Conservation (phyloP, 2,113 vertebrate species). For the Pseudonaja textilis region DNA sequence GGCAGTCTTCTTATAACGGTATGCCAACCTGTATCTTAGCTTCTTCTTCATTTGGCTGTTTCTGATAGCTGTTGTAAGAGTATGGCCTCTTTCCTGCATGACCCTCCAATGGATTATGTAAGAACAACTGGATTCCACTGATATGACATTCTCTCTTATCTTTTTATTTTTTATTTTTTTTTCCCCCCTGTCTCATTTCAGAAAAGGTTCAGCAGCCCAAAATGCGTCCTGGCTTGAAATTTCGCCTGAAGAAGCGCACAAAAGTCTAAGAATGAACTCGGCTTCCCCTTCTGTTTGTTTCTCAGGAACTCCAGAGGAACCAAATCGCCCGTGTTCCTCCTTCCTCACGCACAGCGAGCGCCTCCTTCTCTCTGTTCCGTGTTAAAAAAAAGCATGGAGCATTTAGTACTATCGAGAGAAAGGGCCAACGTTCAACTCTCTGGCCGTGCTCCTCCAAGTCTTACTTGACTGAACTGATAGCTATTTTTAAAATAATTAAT, state of each 20-base stretch:
- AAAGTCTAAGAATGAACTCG: constrained; percentile 69
- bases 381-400: constrained; percentile 8
- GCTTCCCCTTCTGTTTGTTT: constrained; percentile 54
- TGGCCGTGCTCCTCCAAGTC: constrained; percentile 27
- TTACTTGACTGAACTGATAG: constrained; percentile 72
- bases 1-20: constrained; percentile 10
- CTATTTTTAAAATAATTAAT: constrained; percentile 48
- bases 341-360: constrained; percentile 16
- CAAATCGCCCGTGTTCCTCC: neutral
- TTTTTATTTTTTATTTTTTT: constrained; percentile 37
- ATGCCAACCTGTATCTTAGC: constrained; percentile 3
- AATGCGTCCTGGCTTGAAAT: constrained; percentile 72
- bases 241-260: constrained; percentile 73
- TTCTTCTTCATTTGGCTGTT: constrained; percentile 30
- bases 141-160: constrained; percentile 31
- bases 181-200: constrained; percentile 66
- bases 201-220: constrained; percentile 74
- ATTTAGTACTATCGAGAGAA: constrained; percentile 32
- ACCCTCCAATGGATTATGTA: neutral
- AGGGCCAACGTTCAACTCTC: constrained; percentile 10
- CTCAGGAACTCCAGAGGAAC: constrained; percentile 71
- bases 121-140: neutral
- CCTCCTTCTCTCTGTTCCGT: neutral
- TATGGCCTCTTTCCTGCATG: constrained; percentile 40
- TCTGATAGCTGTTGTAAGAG: neutral